Percentiles rank a stretch among this genome's conserved stretches.
Conservation (phyloP, 2,888 invertebrate genomes). For the Drosophila rellima region DNA sequence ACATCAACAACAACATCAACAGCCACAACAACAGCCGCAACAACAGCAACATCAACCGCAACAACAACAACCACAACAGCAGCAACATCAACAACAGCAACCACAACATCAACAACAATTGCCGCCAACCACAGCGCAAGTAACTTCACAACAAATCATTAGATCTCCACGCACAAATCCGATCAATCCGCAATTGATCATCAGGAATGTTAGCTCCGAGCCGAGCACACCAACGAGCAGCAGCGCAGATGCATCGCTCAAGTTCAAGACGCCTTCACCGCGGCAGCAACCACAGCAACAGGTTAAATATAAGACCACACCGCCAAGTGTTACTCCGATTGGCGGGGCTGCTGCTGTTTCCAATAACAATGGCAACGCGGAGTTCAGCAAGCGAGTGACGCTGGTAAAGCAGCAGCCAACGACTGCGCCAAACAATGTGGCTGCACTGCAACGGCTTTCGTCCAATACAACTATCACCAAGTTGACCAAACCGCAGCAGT, state of each 20-base stretch:
- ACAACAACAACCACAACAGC: background rate
- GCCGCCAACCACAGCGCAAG: conserved; percentile 52
- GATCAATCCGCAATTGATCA: conserved; percentile 54
- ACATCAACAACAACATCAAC: conserved; percentile 42
- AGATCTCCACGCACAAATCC: conserved; percentile 48
- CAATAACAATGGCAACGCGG: conserved; percentile 10
- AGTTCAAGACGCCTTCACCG: conserved; percentile 59
- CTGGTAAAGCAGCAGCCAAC: conserved; percentile 36
- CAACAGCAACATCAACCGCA: conserved; percentile 49
- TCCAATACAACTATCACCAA: conserved; percentile 75
- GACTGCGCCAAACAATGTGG: conserved; percentile 37
- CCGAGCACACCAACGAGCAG: conserved; percentile 27
- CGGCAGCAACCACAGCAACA: conserved; percentile 38
- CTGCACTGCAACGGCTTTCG: conserved; percentile 78
- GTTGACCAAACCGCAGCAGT: conserved; percentile 45
- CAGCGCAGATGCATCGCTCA: conserved; percentile 31
- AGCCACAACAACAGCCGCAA: conserved; percentile 41
- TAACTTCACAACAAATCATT: conserved; percentile 69
- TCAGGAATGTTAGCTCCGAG: conserved; percentile 55
- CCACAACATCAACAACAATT: conserved; percentile 47
- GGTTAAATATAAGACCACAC: conserved; percentile 35
- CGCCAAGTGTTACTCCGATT: conserved; percentile 18
- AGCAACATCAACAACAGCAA: conserved; percentile 39
- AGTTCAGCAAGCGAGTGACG: conserved; percentile 31
- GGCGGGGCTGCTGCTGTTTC: conserved; percentile 5